phyloP scores from a whole-genome alignment of 2,797 vertebrate species.

The Heteromormyrus szaboi region DNA sequence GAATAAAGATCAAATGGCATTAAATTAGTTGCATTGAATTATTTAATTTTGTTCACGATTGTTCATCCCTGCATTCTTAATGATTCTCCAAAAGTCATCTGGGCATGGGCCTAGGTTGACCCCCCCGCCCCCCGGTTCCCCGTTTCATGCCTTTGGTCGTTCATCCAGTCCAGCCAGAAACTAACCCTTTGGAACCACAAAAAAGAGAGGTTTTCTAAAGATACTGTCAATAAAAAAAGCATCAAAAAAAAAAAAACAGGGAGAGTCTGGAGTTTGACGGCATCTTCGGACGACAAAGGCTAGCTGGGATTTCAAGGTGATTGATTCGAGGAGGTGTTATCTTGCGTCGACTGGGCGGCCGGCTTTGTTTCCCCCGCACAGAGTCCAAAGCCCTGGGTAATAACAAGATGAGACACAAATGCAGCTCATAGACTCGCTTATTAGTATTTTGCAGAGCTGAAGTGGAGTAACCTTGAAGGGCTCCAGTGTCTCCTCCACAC shows the following conservation, averaged over 20 bases:
- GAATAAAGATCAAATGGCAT: background rate
- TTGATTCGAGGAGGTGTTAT: background rate
- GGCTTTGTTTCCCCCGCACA: background rate
- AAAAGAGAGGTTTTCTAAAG: background rate
- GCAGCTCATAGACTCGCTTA: conserved; percentile 24
- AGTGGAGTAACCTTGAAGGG: conserved; percentile 32
- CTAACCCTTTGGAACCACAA: background rate
- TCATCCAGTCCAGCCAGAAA: background rate
- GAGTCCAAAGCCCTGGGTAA: conserved; percentile 12
- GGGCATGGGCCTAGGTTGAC: background rate
- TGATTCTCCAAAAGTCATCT: background rate
- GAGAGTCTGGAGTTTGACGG: background rate
- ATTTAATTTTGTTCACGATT: background rate
- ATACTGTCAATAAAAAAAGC: background rate
- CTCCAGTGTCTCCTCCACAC: conserved; percentile 3
- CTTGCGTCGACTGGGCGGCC: background rate
- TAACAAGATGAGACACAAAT: conserved; percentile 33
- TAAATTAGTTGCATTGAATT: background rate
- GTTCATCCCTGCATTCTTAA: background rate
- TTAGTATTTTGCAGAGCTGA: conserved; percentile 24
- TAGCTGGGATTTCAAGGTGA: background rate
- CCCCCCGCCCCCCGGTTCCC: background rate
- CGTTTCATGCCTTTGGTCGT: background rate
- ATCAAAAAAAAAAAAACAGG: background rate
- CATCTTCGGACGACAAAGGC: background rate